Conservation (phyloP, 2,888 invertebrate genomes). For the Spicauda simplicius region DNA sequence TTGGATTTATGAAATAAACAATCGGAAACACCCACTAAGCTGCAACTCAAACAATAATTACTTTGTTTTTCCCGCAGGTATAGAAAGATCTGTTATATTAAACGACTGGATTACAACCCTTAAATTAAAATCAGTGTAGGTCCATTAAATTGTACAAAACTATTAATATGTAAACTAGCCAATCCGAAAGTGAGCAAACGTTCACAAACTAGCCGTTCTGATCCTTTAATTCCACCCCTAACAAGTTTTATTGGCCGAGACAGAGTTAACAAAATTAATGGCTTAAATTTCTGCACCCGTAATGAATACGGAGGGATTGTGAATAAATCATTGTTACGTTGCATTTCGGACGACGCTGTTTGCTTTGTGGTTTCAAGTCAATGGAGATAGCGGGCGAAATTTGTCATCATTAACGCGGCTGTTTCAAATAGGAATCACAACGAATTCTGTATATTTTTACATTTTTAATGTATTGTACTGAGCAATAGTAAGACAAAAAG, state of each 20-base stretch:
- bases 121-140: not conserved
- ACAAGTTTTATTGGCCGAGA: conserved; percentile 75
- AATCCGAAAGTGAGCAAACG: conserved; percentile 33
- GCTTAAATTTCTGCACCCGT: conserved; percentile 84
- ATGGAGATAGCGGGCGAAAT: conserved; percentile 30
- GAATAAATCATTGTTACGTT: conserved; percentile 81
- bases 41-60: no score
- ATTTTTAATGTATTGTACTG: no score
- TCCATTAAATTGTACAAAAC: conserved; percentile 21
- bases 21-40: no score
- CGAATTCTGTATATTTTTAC: no score
- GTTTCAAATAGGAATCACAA: no score
- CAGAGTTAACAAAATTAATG: conserved; percentile 84
- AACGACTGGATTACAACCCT: not conserved
- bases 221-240: conserved; percentile 66
- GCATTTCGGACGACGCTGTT: conserved; percentile 69
- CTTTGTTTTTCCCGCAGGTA: no score
- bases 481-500: no score
- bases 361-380: conserved; percentile 41
- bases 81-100: no score
- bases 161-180: conserved; percentile 31
- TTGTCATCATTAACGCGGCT: no score
- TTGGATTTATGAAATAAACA: no score
- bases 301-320: conserved; percentile 82
- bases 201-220: conserved; percentile 63